Percentiles rank a stretch among this genome's conserved stretches.
Evolutionary conservation across 2,888 invertebrate species (phyloP).

Genomic region (Hypena proboscidalis): DNA sequence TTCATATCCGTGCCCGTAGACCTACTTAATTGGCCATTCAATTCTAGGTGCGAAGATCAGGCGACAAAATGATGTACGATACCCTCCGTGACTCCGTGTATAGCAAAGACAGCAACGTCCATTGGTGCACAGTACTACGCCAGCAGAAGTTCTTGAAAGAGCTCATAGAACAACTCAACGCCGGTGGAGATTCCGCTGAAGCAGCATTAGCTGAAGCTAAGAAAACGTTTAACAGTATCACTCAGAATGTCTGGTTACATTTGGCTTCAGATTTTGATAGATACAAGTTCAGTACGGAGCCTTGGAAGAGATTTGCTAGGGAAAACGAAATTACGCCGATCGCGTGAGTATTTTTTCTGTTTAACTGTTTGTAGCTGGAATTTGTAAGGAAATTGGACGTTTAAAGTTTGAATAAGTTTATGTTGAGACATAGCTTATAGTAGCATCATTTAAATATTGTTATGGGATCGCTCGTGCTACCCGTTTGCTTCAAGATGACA

Average conservation of each 20-base stretch:
- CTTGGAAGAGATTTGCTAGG: conserved; percentile 80
- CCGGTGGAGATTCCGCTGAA: conserved; percentile 75
- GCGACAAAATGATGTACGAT: conserved; percentile 87
- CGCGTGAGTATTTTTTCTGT: conserved; percentile 51
- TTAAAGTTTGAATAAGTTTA: no score
- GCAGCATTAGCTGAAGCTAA: conserved; percentile 81
- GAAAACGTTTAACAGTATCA: conserved; percentile 85
- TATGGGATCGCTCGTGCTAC: no score
- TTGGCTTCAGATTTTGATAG: conserved; percentile 89
- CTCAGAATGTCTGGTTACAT: conserved; percentile 87
- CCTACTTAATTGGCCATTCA: background rate
- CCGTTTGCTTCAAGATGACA: no score
- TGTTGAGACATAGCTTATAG: no score
- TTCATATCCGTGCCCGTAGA: no score
- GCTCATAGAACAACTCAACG: conserved; percentile 86
- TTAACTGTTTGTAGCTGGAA: no score
- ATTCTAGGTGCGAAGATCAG: conserved; percentile 78
- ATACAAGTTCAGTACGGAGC: conserved; percentile 81
- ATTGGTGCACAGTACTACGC: conserved; percentile 88
- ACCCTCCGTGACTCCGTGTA: conserved; percentile 69
- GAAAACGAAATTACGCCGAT: conserved; percentile 55
- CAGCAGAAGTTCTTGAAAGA: conserved; percentile 91
- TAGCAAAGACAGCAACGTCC: conserved; percentile 88
- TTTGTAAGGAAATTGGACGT: no score
- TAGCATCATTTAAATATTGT: no score